Evolutionary conservation across 2,888 invertebrate genomes (phyloP).

Genomic region (Dione juno): DNA sequence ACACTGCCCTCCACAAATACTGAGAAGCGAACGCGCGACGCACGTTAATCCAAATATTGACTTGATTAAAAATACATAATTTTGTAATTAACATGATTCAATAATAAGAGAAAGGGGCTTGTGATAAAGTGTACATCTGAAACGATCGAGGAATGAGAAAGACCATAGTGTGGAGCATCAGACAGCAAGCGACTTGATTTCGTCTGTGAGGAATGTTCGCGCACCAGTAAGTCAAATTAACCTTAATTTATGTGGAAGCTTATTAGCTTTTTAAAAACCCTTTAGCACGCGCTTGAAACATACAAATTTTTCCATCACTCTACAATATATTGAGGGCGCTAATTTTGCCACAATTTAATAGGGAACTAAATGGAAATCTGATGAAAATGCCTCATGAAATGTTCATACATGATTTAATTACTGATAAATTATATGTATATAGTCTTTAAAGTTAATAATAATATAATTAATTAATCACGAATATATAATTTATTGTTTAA

Average conservation of each 20-base stretch:
- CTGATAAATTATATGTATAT: not conserved
- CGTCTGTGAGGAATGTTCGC: slow-evolving; percentile 38
- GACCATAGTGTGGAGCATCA: slow-evolving; percentile 21
- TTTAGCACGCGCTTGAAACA: slow-evolving; percentile 12
- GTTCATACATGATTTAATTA: not conserved
- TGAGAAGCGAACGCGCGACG: slow-evolving; percentile 51
- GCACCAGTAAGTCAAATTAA: slow-evolving; percentile 31
- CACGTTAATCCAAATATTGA: slow-evolving; percentile 45
- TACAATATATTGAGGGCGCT: not conserved
- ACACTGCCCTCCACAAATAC: slow-evolving; percentile 55
- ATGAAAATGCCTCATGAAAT: not conserved
- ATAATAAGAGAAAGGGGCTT: not conserved
- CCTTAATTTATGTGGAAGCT: not conserved
- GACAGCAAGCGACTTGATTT: slow-evolving; percentile 8
- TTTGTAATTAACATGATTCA: slow-evolving; percentile 3
- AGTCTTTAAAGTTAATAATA: not conserved
- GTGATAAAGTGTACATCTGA: slow-evolving; percentile 31
- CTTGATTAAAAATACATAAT: slow-evolving; percentile 9
- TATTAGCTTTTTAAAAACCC: not conserved
- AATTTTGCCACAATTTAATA: not conserved
- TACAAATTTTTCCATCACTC: not conserved
- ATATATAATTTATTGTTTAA: not conserved
- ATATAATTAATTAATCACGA: not conserved
- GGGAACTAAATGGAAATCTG: not conserved
- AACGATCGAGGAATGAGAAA: slow-evolving; percentile 40